Evolutionary conservation across 2,113 vertebrate genomes (phyloP), one percentile per base, ranked within the genome.

Genomic region (Lutjanus erythropterus): DNA sequence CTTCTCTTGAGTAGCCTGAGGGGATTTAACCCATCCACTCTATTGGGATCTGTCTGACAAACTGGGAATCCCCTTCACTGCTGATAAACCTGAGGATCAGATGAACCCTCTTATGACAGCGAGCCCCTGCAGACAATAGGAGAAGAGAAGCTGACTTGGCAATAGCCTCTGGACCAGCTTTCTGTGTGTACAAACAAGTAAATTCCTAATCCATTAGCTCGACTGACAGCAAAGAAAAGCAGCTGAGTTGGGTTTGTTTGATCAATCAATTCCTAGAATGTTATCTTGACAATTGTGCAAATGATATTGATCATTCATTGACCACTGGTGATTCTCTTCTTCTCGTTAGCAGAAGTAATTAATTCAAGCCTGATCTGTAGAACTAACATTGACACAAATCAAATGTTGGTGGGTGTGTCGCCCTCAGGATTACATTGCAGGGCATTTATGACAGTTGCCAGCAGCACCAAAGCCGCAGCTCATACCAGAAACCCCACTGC

Each of bases 221-320:
- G 47, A 81, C 15, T 79, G 80, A 80, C 81, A 81, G 71, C 46
- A 7, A 33, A 55, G 67, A 81, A 56, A 79, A 84, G 73, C 42
- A 61, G 50, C 35, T 29, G 16, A 65, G 52, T 23, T 18, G 21
- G 50, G 42, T 84, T 80, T 49, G 58, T 72, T 84, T 77, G 62
- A 92, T 88, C 83, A 86, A 71, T 91, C 69, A 58, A 55, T 84
- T 88, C 85, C 73, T 50, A 81, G 60, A 78, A 82, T 74, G 67
- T 87, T 86, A 82, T 87, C 84, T 87, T 68, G 77, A 85, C 78
- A 82, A 55, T n/a, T 85, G 78, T 86, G 83, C 84, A 90, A 90
- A 88, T 82, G 21, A 67, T 61, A 88, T 91, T 74, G 87, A 93
- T 90, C 73, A 42, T 11, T 64, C 14, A 81, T 64, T 67, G 80